A percentile compares a stretch with the other conserved stretches of the same genome.
Conservation (phyloP, 1,140 invertebrate genomes). For the Branchinecta lynchi region DNA sequence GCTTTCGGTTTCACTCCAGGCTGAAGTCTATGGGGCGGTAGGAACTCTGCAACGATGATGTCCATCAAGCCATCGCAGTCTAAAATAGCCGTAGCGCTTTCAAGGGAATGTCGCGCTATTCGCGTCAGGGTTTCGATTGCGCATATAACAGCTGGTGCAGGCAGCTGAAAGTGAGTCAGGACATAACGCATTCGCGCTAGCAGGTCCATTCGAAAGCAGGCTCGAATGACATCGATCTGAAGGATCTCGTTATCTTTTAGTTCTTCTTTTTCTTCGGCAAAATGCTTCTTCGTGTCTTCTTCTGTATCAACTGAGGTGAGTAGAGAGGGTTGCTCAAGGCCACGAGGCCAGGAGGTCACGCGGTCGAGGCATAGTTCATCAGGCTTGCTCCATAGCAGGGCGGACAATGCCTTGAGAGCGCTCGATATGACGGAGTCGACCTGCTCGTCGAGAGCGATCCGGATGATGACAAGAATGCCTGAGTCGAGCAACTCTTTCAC, state of each 20-base stretch:
- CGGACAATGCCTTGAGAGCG: slow-evolving; percentile 50
- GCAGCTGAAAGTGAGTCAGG: slow-evolving; percentile 28
- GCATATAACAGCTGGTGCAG: slow-evolving; percentile 28
- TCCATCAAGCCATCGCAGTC: slow-evolving; percentile 21
- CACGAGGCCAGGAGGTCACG: slow-evolving; percentile 46
- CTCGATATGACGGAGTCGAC: slow-evolving; percentile 52
- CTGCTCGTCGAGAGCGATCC: slow-evolving; percentile 70
- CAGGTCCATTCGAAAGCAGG: slow-evolving; percentile 56
- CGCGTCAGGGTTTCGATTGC: slow-evolving; percentile 32
- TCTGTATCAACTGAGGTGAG: slow-evolving; percentile 33
- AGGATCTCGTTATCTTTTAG: slow-evolving; percentile 63
- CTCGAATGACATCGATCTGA: slow-evolving; percentile 51
- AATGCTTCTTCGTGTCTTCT: slow-evolving; percentile 35
- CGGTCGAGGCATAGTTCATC: slow-evolving; percentile 47
- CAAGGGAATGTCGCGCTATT: slow-evolving; percentile 31
- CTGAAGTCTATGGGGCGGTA: background rate
- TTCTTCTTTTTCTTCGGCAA: slow-evolving; percentile 42
- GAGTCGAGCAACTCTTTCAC: slow-evolving; percentile 33
- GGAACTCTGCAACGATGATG: slow-evolving; percentile 13
- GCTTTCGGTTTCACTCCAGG: slow-evolving; percentile 9
- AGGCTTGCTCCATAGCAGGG: slow-evolving; percentile 51
- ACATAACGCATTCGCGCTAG: slow-evolving; percentile 44
- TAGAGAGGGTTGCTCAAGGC: slow-evolving; percentile 44
- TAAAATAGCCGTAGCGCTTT: slow-evolving; percentile 28
- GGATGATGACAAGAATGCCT: slow-evolving; percentile 56